phyloP scores from a whole-genome alignment of 2,797 vertebrate species.

The Hirundo rustica region DNA sequence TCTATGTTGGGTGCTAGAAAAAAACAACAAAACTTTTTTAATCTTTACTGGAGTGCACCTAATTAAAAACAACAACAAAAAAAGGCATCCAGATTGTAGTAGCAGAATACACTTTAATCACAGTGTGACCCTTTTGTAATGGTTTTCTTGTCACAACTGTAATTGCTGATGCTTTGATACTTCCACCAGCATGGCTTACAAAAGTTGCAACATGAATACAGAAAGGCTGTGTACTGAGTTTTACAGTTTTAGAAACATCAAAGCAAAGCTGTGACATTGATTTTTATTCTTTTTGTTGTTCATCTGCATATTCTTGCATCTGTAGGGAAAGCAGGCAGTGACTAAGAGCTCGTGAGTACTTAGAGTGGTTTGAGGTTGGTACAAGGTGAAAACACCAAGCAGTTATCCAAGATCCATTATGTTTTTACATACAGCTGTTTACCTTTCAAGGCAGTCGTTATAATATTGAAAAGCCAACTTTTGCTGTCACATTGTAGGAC shows the following conservation, averaged over 20 bases:
- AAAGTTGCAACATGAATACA: background rate
- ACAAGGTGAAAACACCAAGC: background rate
- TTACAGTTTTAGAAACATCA: background rate
- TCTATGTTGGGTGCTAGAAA: background rate
- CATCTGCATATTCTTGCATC: background rate
- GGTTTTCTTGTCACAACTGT: conserved; percentile 2
- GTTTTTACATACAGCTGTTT: background rate
- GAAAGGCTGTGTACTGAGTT: background rate
- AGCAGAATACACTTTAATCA: conserved; percentile 19
- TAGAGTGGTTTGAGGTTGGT: background rate
- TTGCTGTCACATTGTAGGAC: background rate
- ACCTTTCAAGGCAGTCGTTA: background rate
- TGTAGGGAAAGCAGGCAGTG: background rate
- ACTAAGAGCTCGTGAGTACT: background rate
- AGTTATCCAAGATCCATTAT: background rate
- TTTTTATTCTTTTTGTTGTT: conserved; percentile 18
- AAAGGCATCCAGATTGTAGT: background rate
- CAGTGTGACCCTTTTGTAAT: background rate
- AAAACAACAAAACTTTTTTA: background rate
- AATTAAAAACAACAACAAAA: conserved; percentile 9
- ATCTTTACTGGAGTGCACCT: background rate
- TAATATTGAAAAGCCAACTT: background rate
- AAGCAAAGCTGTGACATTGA: conserved; percentile 1
- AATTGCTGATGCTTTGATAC: conserved; percentile 41
- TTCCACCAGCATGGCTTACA: background rate